These are phyloP conservation scores for Sebastes fasciatus DNA, from an alignment of 2,113 vertebrate species.

Conservation along the genomic window DNA sequence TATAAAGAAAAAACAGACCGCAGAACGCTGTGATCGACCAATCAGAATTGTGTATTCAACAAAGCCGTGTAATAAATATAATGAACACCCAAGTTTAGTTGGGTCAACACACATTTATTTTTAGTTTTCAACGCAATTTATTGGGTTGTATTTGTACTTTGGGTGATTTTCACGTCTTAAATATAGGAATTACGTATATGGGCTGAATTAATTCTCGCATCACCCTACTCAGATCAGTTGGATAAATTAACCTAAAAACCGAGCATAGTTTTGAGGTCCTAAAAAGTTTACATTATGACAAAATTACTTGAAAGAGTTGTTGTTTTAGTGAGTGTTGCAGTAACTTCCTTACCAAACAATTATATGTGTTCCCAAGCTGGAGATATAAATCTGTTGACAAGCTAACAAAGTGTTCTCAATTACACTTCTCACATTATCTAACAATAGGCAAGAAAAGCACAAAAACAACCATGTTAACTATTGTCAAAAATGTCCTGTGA, in stretches of 20 bases:
- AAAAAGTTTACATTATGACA: no score
- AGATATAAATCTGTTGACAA: neutral
- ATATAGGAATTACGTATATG: neutral
- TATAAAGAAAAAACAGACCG: no score
- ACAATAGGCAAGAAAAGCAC: conserved; percentile 4
- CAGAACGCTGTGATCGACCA: no score
- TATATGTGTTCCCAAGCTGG: neutral
- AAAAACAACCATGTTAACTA: neutral
- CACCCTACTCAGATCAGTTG: no score
- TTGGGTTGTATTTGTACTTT: neutral
- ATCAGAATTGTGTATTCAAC: no score
- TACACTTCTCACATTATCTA: neutral
- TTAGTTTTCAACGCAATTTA: neutral
- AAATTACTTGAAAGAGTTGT: neutral
- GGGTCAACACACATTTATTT: neutral
- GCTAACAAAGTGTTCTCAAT: neutral
- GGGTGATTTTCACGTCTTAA: neutral
- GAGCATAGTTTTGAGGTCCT: no score
- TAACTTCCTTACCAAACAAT: neutral
- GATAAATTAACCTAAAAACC: no score
- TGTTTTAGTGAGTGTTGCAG: neutral
- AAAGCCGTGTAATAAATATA: neutral
- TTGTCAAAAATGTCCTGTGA: neutral
- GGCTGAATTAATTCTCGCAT: no score
- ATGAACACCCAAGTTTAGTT: neutral